phyloP scores from a whole-genome alignment of 2,888 invertebrate species.

The Drosophila paranaensis region DNA sequence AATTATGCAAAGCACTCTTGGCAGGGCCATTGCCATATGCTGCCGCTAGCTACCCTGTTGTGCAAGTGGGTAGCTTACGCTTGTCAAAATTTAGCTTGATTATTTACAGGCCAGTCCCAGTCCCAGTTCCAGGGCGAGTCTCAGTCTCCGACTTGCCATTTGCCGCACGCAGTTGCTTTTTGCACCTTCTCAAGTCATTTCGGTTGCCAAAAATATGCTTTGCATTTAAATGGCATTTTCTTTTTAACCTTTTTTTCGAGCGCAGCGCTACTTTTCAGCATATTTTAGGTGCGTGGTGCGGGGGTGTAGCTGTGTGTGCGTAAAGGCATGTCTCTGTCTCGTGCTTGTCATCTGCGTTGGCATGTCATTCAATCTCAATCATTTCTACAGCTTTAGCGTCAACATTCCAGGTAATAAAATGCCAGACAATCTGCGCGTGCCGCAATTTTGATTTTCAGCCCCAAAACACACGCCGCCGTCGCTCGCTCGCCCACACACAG shows the following conservation, averaged over 20 bases:
- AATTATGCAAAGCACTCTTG: background rate
- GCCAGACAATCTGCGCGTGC: conserved; percentile 76
- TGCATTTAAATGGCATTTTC: conserved; percentile 76
- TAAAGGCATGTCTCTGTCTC: conserved; percentile 45
- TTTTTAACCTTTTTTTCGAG: conserved; percentile 43
- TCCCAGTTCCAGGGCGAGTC: background rate
- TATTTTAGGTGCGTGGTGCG: conserved; percentile 51
- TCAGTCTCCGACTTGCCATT: conserved; percentile 4
- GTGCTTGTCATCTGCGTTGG: conserved; percentile 51
- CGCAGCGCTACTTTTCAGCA: conserved; percentile 44
- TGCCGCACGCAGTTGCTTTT: conserved; percentile 34
- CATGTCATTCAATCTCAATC: conserved; percentile 77
- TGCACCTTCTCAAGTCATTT: conserved; percentile 55
- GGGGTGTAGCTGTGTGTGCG: conserved; percentile 18
- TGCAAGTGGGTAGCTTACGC: conserved; percentile 34
- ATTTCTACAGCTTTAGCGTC: conserved; percentile 70
- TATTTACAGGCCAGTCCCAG: conserved; percentile 45
- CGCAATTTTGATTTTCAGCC: conserved; percentile 74
- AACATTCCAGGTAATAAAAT: conserved; percentile 78
- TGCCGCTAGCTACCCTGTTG: background rate
- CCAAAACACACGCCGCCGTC: conserved; percentile 34
- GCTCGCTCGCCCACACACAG: conserved; percentile 4
- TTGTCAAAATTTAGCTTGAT: conserved; percentile 60
- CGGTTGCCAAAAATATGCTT: conserved; percentile 66
- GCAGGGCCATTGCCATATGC: conserved; percentile 12